Percentiles rank a stretch among this genome's conserved stretches.
Evolutionary conservation across 2,797 vertebrate genomes (phyloP).

Genomic region (Enoplosus armatus): DNA sequence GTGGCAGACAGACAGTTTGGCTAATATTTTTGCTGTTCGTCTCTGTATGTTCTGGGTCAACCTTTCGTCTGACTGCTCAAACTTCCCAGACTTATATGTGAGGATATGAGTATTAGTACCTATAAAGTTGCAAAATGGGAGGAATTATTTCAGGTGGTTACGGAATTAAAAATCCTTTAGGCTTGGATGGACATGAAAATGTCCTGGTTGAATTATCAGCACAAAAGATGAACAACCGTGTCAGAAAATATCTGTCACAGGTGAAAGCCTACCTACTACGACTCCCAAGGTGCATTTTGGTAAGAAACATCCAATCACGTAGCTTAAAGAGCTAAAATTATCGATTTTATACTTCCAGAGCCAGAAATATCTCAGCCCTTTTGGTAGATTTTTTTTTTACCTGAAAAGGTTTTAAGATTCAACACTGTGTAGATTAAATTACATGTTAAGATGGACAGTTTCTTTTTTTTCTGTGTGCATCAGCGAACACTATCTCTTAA

Average conservation of each 20-base stretch:
- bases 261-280: neutral
- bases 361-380: neutral
- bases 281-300: neutral
- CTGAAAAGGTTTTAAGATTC: neutral
- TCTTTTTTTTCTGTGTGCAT: conserved; percentile 16
- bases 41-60: too few species aligned
- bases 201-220: neutral
- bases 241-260: neutral
- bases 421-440: conserved; percentile 19
- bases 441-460: conserved; percentile 5
- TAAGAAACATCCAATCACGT: neutral
- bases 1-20: neutral
- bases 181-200: conserved; percentile 1
- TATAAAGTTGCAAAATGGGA: neutral
- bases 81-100: too few species aligned
- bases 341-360: neutral
- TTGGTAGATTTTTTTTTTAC: neutral
- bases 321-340: neutral
- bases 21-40: neutral
- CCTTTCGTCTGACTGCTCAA: neutral
- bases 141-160: neutral
- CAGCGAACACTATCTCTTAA: conserved; percentile 27
- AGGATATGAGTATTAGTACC: too few species aligned
- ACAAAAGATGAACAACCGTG: neutral
- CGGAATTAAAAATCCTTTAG: neutral